These are phyloP conservation scores for Melipona bicolor DNA, from an alignment of 2,888 invertebrate genomes.

Conservation along the genomic window DNA sequence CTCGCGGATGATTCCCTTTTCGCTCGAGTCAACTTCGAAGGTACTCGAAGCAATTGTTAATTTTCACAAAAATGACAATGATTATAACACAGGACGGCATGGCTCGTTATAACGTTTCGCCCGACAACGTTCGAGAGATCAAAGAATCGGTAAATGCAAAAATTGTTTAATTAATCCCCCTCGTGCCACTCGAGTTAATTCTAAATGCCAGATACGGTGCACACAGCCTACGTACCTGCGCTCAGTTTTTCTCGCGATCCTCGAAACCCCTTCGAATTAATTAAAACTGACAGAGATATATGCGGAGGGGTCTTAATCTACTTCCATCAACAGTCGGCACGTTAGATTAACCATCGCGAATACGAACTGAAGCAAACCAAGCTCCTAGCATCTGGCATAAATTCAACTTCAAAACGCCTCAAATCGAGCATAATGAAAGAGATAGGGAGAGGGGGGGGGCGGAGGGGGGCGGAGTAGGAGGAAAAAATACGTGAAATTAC, in stretches of 20 bases:
- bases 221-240: neutral
- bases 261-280: neutral
- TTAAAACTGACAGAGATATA: neutral
- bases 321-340: neutral
- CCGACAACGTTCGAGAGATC: too few relatives aligned
- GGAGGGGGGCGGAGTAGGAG: too few relatives aligned
- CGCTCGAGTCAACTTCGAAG: too few relatives aligned
- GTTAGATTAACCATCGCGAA: constrained; percentile 7
- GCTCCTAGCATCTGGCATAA: neutral
- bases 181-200: neutral
- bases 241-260: neutral
- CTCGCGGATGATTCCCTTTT: neutral
- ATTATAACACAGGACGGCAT: neutral
- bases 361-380: neutral
- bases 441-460: neutral
- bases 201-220: neutral
- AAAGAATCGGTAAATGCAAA: neutral
- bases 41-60: neutral
- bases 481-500: neutral
- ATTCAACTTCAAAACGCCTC: neutral
- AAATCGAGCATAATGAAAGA: constrained; percentile 15
- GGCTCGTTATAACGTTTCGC: neutral
- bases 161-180: neutral
- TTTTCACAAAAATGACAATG: too few relatives aligned
- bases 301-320: neutral